Conservation (phyloP, 1,140 invertebrate genomes). For the Chironomus tepperi region DNA sequence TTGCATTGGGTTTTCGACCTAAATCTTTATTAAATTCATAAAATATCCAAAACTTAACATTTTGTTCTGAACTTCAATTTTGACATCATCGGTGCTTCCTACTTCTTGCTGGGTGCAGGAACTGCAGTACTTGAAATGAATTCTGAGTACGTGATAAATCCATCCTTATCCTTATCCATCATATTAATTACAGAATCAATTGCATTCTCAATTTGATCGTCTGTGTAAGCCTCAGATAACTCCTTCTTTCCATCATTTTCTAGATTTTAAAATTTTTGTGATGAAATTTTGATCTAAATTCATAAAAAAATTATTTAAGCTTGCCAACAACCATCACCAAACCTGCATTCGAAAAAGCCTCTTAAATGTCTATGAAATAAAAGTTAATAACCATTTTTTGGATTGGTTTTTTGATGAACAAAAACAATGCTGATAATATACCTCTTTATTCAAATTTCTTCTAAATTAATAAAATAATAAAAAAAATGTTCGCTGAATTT, state of each 20-base stretch:
- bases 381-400: background rate
- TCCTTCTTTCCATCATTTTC: slow-evolving; percentile 30
- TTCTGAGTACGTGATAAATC: slow-evolving; percentile 66
- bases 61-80: too few relatives aligned
- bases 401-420: background rate
- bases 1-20: too few relatives aligned
- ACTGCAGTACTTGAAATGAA: slow-evolving; percentile 32
- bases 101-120: too few relatives aligned
- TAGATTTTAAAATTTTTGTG: background rate
- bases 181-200: slow-evolving; percentile 60
- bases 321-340: background rate
- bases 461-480: too few relatives aligned
- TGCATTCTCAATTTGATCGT: slow-evolving; percentile 53
- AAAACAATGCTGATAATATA: background rate
- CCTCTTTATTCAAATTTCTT: too few relatives aligned
- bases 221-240: slow-evolving; percentile 36
- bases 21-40: too few relatives aligned
- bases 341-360: too few relatives aligned
- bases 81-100: too few relatives aligned
- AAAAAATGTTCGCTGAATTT: too few relatives aligned
- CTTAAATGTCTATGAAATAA: background rate
- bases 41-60: too few relatives aligned
- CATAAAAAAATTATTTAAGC: background rate
- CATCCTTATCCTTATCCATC: slow-evolving; percentile 68
- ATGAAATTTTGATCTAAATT: background rate